A percentile compares a stretch with the other conserved stretches of the same genome.
Conservation (phyloP, 2,888 invertebrate species). For the Zelleria hepariella region DNA sequence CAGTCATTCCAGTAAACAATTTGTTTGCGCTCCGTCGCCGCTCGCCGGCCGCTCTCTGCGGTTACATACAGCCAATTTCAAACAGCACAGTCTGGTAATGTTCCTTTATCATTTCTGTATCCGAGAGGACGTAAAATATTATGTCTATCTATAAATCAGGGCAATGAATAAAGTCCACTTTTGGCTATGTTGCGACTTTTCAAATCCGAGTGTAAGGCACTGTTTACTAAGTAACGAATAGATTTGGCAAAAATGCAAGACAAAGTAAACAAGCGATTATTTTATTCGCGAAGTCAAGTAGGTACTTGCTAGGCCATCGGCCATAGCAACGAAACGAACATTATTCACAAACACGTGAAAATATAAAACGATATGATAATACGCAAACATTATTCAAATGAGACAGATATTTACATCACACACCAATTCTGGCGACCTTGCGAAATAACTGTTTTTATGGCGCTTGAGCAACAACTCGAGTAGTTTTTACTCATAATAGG, state of each 20-base stretch:
- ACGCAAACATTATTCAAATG: conserved; percentile 12
- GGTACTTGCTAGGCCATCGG: background rate
- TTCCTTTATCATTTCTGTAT: background rate
- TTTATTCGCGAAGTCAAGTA: too few species aligned
- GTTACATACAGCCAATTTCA: background rate
- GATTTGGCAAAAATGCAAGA: too few species aligned
- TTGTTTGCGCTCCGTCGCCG: conserved; percentile 34
- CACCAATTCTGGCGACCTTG: background rate
- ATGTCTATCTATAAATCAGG: background rate
- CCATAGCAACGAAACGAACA: background rate
- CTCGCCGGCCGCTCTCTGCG: too few species aligned
- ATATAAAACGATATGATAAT: background rate
- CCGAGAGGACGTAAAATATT: too few species aligned
- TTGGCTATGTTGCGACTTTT: background rate
- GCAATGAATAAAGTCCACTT: background rate
- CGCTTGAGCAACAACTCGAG: background rate
- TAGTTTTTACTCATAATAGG: background rate
- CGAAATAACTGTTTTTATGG: conserved; percentile 1
- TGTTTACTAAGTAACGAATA: too few species aligned
- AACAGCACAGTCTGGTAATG: background rate
- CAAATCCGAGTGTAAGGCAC: too few species aligned
- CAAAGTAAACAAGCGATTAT: too few species aligned
- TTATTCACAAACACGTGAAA: background rate
- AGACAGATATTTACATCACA: conserved; percentile 1
- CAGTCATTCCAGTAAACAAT: conserved; percentile 4